A percentile compares a stretch with the other conserved stretches of the same genome.
These are phyloP conservation scores for Carlito syrichta DNA, from an alignment of 2,113 vertebrate species.

Conservation along the genomic window DNA sequence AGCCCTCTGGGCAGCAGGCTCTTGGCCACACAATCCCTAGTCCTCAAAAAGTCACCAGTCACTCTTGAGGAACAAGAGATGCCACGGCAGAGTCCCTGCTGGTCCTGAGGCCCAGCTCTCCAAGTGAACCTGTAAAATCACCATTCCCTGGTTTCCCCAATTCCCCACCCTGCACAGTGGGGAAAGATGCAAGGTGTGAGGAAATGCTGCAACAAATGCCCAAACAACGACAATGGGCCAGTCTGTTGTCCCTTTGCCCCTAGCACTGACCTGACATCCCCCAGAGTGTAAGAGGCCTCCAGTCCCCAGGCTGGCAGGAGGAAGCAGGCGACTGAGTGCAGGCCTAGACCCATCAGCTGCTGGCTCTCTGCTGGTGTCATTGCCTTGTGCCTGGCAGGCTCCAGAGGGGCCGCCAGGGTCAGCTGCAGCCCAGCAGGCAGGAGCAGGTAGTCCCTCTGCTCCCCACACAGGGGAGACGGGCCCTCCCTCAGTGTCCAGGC, in stretches of 20 bases:
- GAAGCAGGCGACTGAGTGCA: not conserved
- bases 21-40: not conserved
- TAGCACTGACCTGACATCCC: slow-evolving; percentile 45
- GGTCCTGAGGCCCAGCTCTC: not conserved
- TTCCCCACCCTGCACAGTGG: not conserved
- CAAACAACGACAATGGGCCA: not conserved
- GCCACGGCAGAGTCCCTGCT: not conserved
- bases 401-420: not conserved
- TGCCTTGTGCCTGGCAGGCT: not conserved
- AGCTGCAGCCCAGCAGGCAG: not conserved
- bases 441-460: not conserved
- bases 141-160: not conserved
- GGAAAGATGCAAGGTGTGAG: not conserved
- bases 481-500: not conserved
- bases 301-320: not conserved
- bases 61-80: not conserved
- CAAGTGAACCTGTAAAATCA: not conserved
- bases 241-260: not conserved
- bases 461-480: not conserved
- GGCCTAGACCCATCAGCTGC: not conserved
- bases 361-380: slow-evolving; percentile 48
- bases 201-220: not conserved
- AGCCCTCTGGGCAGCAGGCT: not conserved
- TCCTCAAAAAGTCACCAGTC: not conserved
- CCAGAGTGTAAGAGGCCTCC: not conserved